Base-by-base conservation (phyloP, 2,888 invertebrate genomes). In the Nemotelus pantherinus region DNA sequence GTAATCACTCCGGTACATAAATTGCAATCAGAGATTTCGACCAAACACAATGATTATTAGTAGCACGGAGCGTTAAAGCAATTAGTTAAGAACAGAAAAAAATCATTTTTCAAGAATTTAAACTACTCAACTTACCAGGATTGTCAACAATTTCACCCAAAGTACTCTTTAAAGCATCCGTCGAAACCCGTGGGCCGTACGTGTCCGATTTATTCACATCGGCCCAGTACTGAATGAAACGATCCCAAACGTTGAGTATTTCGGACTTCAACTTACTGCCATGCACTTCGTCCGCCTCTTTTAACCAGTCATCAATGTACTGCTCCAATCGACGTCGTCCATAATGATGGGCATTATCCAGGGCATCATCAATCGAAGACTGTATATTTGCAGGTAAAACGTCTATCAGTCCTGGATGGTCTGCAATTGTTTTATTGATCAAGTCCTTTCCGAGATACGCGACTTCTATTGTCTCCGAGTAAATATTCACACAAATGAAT, bases 301-400 rank as follows among this genome's bases (percentile, higher is more conserved):
- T 93, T 76, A 96, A 89, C 82, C 95, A 90, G 83, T 93, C 91
- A 84, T 92, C 92, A 50, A 96, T 95, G 85, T 94, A 93, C 82
- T 94, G 93, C 41, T 95, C 94, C 82, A 98, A 95, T 83, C 95
- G 96, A 84, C 95, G 94, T 81, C 97, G 90, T 1, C 98, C 97
- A 85, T 97, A 97, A 45, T 94, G 91, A 85, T 98, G 98, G 0
- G 96, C 97, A 87, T 98, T 96, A 82, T 96, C 95, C 9, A 98
- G 90, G 80, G 97, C 92, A 39, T 95, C 95, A 86, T 97, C 96
- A 60, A 98, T 90, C 77, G 96, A 94, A 53, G 84, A 84, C 79
- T 87, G 86, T 74, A 87, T 85, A 82, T 86, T 87, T 25, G 83
- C 87, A 0, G 98, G 98, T 76, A 98, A 88, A 84, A 95, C 91